These are phyloP conservation scores for Stigmatopora nigra DNA, from an alignment of 2,113 vertebrate species.

Conservation along the genomic window DNA sequence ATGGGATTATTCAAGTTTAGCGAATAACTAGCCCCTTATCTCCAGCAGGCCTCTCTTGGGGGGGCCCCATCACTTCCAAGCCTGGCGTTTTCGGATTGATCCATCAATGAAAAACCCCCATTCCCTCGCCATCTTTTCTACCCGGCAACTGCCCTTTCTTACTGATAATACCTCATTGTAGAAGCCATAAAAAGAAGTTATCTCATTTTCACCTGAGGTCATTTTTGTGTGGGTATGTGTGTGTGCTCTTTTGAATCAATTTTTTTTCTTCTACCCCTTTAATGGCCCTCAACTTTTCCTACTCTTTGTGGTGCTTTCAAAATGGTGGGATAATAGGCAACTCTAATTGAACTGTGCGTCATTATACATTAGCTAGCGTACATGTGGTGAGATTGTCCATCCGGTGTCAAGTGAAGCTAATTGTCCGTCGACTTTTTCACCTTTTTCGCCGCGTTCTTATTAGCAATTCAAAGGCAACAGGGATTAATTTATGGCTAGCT, in stretches of 20 bases:
- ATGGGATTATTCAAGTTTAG: slow-evolving; percentile 59
- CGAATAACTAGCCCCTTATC: slow-evolving; percentile 64
- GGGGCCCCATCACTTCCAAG: slow-evolving; percentile 47
- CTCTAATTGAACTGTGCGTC: slow-evolving; percentile 47
- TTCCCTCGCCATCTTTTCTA: slow-evolving; percentile 48
- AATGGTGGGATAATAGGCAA: slow-evolving; percentile 43
- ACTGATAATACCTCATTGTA: slow-evolving; percentile 55
- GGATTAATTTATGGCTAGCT: slow-evolving; percentile 40
- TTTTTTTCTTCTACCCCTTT: slow-evolving; percentile 13
- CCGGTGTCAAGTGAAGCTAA: slow-evolving; percentile 56
- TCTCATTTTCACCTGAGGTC: slow-evolving; percentile 56
- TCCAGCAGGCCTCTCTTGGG: slow-evolving; percentile 37
- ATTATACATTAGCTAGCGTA: slow-evolving; percentile 36
- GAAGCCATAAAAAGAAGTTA: slow-evolving; percentile 51
- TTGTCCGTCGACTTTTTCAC: slow-evolving; percentile 54
- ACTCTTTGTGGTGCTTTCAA: slow-evolving; percentile 20
- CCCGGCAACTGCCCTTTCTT: slow-evolving; percentile 41
- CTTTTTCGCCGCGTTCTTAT: slow-evolving; percentile 32
- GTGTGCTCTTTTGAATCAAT: not conserved
- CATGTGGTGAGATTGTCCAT: slow-evolving; percentile 46
- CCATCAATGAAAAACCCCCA: slow-evolving; percentile 55
- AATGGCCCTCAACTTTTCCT: slow-evolving; percentile 37
- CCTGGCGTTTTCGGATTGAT: slow-evolving; percentile 53
- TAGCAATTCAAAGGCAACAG: slow-evolving; percentile 24
- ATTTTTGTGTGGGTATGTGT: slow-evolving; percentile 15